Evolutionary conservation across 1,140 invertebrate genomes (phyloP).

Genomic region (Cherax quadricarinatus): DNA sequence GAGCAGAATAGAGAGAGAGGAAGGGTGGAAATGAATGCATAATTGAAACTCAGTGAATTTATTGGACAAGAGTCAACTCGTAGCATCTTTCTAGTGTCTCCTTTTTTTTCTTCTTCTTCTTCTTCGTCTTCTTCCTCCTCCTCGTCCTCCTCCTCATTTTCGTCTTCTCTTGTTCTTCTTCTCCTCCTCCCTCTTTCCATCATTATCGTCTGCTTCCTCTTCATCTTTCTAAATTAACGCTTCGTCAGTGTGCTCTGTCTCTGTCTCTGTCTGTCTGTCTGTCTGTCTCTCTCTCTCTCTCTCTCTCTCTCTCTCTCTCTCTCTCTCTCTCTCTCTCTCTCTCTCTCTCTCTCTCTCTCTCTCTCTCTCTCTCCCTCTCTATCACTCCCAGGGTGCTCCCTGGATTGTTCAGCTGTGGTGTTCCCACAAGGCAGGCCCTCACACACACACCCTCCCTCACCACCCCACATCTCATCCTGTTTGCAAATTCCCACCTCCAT

Average conservation of each 20-base stretch:
- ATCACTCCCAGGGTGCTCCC: not conserved
- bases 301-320: not conserved
- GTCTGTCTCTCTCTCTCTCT: not conserved
- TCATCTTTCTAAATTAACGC: not conserved
- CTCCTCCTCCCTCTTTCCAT: not conserved
- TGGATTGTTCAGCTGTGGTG: not conserved
- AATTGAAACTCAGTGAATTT: conserved; percentile 18
- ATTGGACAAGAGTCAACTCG: not conserved
- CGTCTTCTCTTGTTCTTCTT: not conserved
- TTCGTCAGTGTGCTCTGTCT: not conserved
- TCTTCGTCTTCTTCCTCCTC: not conserved
- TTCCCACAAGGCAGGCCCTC: not conserved
- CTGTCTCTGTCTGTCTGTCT: not conserved
- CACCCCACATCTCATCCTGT: not conserved
- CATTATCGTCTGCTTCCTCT: not conserved
- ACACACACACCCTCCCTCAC: not conserved
- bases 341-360: conserved; percentile 3
- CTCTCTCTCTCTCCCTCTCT: not conserved
- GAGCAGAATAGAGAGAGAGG: too few relatives aligned
- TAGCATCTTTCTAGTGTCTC: not conserved
- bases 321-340: conserved; percentile 2
- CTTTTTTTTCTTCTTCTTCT: not conserved
- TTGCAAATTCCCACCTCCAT: not conserved
- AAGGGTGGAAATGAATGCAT: conserved; percentile 2
- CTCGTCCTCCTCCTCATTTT: not conserved